Percentiles rank a stretch among this genome's conserved stretches.
Evolutionary conservation across 2,797 vertebrate species (phyloP).

Genomic region (Tachyglossus aculeatus): DNA sequence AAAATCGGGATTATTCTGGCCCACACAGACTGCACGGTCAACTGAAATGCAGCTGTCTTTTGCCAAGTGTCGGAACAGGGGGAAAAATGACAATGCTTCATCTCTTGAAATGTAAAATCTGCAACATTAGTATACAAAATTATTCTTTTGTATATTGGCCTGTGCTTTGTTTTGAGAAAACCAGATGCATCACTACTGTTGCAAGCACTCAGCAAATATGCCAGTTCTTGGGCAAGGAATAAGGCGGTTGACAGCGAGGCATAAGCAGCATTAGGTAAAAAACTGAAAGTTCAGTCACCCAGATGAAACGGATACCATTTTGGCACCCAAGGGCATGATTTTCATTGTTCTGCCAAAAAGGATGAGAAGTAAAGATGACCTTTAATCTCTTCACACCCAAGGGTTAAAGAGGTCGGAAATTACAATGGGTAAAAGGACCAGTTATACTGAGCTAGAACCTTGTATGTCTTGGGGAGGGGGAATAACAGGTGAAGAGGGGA

Average conservation of each 20-base stretch:
- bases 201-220: not conserved
- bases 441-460: not conserved
- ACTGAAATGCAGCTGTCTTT: not conserved
- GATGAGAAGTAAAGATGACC: not conserved
- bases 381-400: not conserved
- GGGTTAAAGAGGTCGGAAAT: not conserved
- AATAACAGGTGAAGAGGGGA: not conserved
- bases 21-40: not conserved
- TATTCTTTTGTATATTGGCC: not conserved
- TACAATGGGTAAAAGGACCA: not conserved
- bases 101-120: not conserved
- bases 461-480: not conserved
- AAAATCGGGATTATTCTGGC: not conserved
- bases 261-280: not conserved
- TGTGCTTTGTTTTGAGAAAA: not conserved
- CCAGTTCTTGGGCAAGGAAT: not conserved
- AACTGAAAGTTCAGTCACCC: not conserved
- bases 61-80: not conserved
- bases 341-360: slow-evolving; percentile 10
- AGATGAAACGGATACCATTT: not conserved
- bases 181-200: not conserved
- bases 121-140: not conserved
- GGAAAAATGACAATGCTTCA: not conserved
- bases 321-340: not conserved
- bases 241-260: not conserved